phyloP scores from a whole-genome alignment of 2,113 vertebrate species.

The Caranx melampygus region DNA sequence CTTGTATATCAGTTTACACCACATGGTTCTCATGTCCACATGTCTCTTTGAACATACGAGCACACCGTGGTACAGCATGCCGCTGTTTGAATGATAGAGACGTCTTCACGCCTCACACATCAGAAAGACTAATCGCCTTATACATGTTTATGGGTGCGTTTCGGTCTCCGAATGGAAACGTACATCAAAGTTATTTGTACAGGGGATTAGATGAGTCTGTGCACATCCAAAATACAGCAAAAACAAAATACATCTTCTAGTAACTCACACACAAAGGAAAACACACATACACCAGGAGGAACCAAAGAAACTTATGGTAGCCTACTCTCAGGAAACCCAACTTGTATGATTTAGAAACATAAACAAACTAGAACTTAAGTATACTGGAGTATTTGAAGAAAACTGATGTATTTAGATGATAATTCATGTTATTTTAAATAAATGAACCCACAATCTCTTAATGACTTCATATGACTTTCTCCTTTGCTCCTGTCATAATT shows the following conservation, averaged over 20 bases:
- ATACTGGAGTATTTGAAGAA: too few relatives aligned
- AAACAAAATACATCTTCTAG: too few relatives aligned
- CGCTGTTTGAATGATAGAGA: neutral
- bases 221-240: neutral
- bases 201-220: neutral
- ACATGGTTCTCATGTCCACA: constrained; percentile 6
- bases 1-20: constrained; percentile 15
- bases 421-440: too few relatives aligned
- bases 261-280: neutral
- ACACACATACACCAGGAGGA: too few relatives aligned
- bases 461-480: too few relatives aligned
- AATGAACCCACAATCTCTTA: too few relatives aligned
- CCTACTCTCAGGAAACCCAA: too few relatives aligned
- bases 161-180: neutral
- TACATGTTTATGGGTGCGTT: neutral
- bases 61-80: neutral
- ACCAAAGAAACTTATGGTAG: too few relatives aligned
- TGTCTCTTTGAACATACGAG: neutral
- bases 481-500: too few relatives aligned
- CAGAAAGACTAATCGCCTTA: neutral
- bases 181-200: neutral
- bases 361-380: too few relatives aligned
- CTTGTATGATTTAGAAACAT: too few relatives aligned
- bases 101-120: neutral
- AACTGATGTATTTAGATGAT: too few relatives aligned